Conservation (phyloP, 2,888 invertebrate genomes). For the Frankliniella fusca region DNA sequence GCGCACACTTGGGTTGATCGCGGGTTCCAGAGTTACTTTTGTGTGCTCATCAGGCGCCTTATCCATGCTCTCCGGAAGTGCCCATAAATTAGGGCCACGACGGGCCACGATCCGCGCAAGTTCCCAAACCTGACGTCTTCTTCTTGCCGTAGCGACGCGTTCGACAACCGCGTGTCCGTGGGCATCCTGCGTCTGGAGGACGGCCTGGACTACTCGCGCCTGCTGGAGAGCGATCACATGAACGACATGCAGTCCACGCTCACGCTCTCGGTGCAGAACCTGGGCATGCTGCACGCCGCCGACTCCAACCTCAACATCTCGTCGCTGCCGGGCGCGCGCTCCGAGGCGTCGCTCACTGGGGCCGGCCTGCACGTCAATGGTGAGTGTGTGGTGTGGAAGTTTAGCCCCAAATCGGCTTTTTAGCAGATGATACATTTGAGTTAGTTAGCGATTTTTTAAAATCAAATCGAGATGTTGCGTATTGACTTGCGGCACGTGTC, state of each 20-base stretch:
- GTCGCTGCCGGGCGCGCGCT: constrained; percentile 10
- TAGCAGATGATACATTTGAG: too few relatives aligned
- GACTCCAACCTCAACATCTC: constrained; percentile 65
- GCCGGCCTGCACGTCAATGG: constrained; percentile 8
- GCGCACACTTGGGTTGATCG: too few relatives aligned
- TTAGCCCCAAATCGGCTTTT: too few relatives aligned
- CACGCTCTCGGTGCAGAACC: constrained; percentile 19
- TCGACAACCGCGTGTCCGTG: constrained; percentile 87
- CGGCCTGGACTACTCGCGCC: constrained; percentile 73
- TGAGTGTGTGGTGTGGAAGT: too few relatives aligned
- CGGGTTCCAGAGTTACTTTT: too few relatives aligned
- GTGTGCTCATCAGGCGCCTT: constrained; percentile 25
- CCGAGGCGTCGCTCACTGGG: constrained; percentile 22
- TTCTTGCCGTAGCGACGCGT: constrained; percentile 66
- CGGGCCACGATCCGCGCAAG: too few relatives aligned
- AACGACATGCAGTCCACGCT: constrained; percentile 21
- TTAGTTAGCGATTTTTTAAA: too few relatives aligned
- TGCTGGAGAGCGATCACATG: constrained; percentile 1
- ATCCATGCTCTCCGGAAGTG: not conserved
- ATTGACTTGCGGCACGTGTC: too few relatives aligned
- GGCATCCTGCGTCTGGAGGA: constrained; percentile 80
- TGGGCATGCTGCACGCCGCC: constrained; percentile 56
- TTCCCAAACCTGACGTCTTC: not conserved
- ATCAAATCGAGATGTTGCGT: too few relatives aligned
- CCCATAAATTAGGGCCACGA: too few relatives aligned